Conservation (phyloP, 1,140 invertebrate species). For the Leptoteleia sp. region DNA sequence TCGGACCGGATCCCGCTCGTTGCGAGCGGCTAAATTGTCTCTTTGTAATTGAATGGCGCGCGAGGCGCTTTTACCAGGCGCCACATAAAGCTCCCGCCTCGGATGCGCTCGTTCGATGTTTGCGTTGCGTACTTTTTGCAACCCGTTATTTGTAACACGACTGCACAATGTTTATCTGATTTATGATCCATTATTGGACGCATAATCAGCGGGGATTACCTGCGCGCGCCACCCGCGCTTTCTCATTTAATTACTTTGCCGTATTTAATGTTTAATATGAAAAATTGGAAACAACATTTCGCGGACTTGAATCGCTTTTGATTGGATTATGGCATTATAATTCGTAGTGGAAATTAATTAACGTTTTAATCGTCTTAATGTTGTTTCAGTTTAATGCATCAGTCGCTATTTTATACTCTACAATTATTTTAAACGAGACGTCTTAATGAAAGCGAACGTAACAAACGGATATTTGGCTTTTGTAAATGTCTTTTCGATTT, state of each 20-base stretch:
- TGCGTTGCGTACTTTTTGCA: slow-evolving; percentile 14
- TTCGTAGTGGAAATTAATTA: too few species aligned
- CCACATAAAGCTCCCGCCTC: slow-evolving; percentile 16
- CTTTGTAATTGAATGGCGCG: slow-evolving; percentile 34
- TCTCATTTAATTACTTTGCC: not conserved
- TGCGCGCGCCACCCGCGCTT: not conserved
- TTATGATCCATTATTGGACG: slow-evolving; percentile 1
- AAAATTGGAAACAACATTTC: not conserved
- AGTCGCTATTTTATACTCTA: too few species aligned
- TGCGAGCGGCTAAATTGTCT: slow-evolving; percentile 31
- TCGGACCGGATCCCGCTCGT: slow-evolving; percentile 30
- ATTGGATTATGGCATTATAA: too few species aligned
- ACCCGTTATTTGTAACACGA: slow-evolving; percentile 10
- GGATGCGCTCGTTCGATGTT: slow-evolving; percentile 18
- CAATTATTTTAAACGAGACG: too few species aligned
- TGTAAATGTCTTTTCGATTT: too few species aligned
- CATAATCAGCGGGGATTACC: not conserved
- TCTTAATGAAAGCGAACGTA: too few species aligned
- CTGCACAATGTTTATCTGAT: not conserved
- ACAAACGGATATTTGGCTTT: too few species aligned
- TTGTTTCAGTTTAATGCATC: too few species aligned
- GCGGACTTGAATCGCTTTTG: too few species aligned
- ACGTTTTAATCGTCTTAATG: too few species aligned
- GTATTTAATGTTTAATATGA: not conserved
- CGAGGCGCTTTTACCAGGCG: slow-evolving; percentile 28